Evolutionary conservation across 1,140 invertebrate genomes (phyloP), one percentile per base, ranked within the genome.

Genomic region (Aporrectodea caliginosa): DNA sequence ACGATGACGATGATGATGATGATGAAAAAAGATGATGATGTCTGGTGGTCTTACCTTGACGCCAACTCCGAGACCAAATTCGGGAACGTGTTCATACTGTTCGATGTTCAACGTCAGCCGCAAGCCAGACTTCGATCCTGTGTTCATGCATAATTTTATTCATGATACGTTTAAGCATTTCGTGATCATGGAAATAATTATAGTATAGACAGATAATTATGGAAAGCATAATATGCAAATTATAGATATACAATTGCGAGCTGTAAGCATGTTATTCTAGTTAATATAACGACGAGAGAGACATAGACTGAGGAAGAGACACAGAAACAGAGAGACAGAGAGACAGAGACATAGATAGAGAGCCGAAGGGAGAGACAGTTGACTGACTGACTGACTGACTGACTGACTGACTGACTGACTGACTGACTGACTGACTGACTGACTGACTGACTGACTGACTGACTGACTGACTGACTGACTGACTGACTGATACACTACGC

Each of bases 351-450:
- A n/a, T n/a, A n/a, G n/a, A n/a, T n/a, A n/a, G n/a, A n/a, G n/a
- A n/a, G n/a, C n/a, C n/a, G n/a, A n/a, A n/a, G n/a, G n/a, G n/a
- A n/a, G n/a, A 43, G 75, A 22, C 75, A n/a, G 75, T 12, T 35
- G 75, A 22, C 75, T 77, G 75, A 69, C 75, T 77, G 75, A 69
- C 75, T 77, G 75, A 69, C 75, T 77, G 75, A 69, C 75, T 35
- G 75, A 69, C 75, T 77, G 75, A 69, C 75, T 77, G 75, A 69
- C 75, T 77, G 75, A 69, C 75, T 77, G 75, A 22, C 75, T 77
- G 75, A 22, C 75, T 77, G 75, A 69, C 75, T 77, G 75, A 69
- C 75, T 77, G 75, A 69, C 75, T 77, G 75, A 69, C 75, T 77
- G 75, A 69, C 75, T 77, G 75, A 69, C 75, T 77, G 75, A 71